phyloP scores from a whole-genome alignment of 2,888 invertebrate species.

The Ophraella communa region DNA sequence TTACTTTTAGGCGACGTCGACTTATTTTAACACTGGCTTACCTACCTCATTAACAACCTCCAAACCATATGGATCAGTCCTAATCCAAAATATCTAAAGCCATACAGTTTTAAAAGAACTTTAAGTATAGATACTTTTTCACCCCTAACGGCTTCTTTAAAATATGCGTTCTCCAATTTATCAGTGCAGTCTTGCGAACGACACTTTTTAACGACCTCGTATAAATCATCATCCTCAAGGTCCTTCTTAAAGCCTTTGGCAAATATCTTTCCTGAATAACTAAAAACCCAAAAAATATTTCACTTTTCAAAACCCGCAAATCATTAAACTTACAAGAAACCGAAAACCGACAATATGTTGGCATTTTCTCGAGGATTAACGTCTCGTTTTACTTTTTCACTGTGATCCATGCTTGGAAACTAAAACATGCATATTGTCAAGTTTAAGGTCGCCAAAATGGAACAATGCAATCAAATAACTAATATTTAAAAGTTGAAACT shows the following conservation, averaged over 20 bases:
- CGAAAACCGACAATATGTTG: conserved; percentile 43
- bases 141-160: conserved; percentile 36
- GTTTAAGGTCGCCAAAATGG: neutral
- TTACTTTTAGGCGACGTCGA: too few relatives aligned
- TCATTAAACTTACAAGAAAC: conserved; percentile 46
- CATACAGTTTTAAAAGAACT: conserved; percentile 44
- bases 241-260: conserved; percentile 68
- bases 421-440: neutral
- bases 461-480: neutral
- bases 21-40: too few relatives aligned
- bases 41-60: conserved; percentile 39
- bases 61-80: conserved; percentile 37
- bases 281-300: conserved; percentile 49
- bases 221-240: conserved; percentile 69
- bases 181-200: conserved; percentile 45
- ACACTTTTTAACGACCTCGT: conserved; percentile 62
- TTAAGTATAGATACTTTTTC: conserved; percentile 31
- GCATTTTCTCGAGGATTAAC: conserved; percentile 44
- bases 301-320: neutral
- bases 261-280: conserved; percentile 73
- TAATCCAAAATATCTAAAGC: conserved; percentile 34
- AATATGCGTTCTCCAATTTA: conserved; percentile 52
- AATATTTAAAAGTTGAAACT: neutral
- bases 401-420: conserved; percentile 42
- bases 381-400: conserved; percentile 38